Conservation (phyloP, 1,140 invertebrate genomes). For the Sinella curviseta region DNA sequence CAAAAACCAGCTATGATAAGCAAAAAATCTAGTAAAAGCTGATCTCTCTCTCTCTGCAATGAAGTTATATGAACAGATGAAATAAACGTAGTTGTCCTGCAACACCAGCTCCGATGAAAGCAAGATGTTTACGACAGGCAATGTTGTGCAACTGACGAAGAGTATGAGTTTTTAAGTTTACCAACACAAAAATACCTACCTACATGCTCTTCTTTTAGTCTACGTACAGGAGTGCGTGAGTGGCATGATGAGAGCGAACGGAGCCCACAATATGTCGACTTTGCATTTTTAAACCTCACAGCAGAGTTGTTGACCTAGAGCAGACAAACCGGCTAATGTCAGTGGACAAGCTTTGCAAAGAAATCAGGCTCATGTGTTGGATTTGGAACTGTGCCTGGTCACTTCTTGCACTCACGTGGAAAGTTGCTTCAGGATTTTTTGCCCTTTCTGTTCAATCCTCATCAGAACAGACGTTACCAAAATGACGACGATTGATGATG, state of each 20-base stretch:
- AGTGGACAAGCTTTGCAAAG: neutral
- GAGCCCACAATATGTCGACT: neutral
- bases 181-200: neutral
- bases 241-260: no score
- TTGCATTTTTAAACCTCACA: neutral
- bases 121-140: neutral
- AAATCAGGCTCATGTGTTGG: neutral
- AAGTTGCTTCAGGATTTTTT: neutral
- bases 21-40: no score
- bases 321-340: neutral
- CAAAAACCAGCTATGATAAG: neutral
- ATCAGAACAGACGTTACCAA: neutral
- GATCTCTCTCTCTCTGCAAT: no score
- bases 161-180: neutral
- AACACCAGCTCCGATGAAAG: conserved; percentile 4
- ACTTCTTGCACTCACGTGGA: neutral
- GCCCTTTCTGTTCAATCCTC: neutral
- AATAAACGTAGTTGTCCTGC: neutral
- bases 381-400: neutral
- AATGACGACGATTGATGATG: neutral
- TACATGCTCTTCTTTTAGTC: no score
- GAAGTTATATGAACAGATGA: no score
- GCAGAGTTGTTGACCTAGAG: neutral
- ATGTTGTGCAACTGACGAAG: no score
- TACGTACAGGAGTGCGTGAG: no score